Percentiles rank a stretch among this genome's conserved stretches.
These are phyloP conservation scores for Phoeniculus purpureus DNA, from an alignment of 2,797 vertebrate species.

Conservation along the genomic window DNA sequence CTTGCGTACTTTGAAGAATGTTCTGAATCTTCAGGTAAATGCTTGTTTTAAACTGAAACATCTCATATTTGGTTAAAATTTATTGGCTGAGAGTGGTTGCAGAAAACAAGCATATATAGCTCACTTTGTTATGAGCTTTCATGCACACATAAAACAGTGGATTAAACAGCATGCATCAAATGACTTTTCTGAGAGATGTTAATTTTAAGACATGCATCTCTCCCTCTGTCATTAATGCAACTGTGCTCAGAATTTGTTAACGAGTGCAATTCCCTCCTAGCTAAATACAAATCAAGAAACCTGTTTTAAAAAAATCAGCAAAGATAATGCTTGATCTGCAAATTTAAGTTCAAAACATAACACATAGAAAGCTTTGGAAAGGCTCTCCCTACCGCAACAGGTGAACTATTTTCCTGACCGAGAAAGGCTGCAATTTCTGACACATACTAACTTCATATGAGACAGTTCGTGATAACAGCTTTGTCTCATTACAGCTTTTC, in stretches of 20 bases:
- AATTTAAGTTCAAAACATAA: neutral
- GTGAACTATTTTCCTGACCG: neutral
- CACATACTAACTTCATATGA: neutral
- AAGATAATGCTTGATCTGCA: neutral
- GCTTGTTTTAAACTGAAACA: neutral
- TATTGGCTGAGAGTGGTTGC: neutral
- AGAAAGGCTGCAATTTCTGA: neutral
- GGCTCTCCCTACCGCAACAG: fast-evolving
- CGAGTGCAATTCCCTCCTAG: neutral
- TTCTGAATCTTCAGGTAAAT: neutral
- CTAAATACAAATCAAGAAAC: neutral
- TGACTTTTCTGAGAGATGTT: neutral
- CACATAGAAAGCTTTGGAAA: neutral
- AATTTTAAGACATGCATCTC: neutral
- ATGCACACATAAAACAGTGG: no score
- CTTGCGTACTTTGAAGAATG: neutral
- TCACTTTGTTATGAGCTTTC: neutral
- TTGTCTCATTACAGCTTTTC: neutral
- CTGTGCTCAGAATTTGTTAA: neutral
- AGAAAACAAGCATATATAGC: neutral
- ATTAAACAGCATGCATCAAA: neutral
- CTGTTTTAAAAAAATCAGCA: neutral
- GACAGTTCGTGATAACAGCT: neutral
- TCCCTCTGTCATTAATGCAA: neutral
- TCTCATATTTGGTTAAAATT: neutral